Evolutionary conservation across 1,140 invertebrate species (phyloP), one percentile per base, ranked within the genome.

Genomic region (Drosophila navojoa): DNA sequence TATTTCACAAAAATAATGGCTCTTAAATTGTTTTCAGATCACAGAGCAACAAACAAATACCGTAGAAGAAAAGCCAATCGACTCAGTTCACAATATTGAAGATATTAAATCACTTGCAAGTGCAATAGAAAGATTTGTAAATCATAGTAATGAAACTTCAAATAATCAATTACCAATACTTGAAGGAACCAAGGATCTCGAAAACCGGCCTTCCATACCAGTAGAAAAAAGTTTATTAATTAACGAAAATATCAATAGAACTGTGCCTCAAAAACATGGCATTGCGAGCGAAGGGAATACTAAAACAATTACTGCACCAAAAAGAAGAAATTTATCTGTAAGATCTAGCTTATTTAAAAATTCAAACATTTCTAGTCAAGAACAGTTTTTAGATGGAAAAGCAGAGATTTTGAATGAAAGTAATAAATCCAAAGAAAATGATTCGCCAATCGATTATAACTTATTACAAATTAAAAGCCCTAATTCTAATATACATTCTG

Each of bases 71-170:
- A 60, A 40, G 5, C 27, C 16, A 44, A 22, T 27, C 10, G 40
- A 47, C 5, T 19, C n/a, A n/a, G 60, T n/a, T 44, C 15, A 9
- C 7, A 40, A 54, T 42, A 29, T 64, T n/a, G 58, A 62, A 49
- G 59, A 89, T 29, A 92, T 92, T 60, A 68, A 79, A 44, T 90
- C 86, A 59, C 72, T 92, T 19, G 79, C 91, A 15, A 75, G 63
- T 35, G 91, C 91, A 91, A 92, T 92, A 60, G 81, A 92, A 77
- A 64, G 71, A 40, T 92, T 90, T 76, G 91, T 92, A 19, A 79
- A 81, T 66, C 63, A 73, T 35, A 57, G 76, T 44, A 69, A 71
- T 63, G 79, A 87, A 38, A 53, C 58, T 40, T 67, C 53, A 35
- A 55, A 47, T 38, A 75, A 55, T 55, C 29, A 22, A 44, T 29